These are phyloP conservation scores for Tyto alba DNA, from an alignment of 2,113 vertebrate genomes.

Conservation along the genomic window DNA sequence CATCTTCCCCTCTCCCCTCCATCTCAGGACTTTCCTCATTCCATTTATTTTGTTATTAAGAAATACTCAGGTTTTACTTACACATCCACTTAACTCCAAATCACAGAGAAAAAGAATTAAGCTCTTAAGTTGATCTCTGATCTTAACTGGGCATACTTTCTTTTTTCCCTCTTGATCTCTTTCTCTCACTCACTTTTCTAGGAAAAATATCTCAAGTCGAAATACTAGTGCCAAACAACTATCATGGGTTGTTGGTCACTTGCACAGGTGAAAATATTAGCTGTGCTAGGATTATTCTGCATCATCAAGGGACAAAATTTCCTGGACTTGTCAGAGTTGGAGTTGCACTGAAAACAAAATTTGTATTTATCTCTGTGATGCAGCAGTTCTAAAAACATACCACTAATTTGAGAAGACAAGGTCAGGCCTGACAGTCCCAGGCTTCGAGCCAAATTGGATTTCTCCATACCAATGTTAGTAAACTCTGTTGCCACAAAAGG, in stretches of 20 bases:
- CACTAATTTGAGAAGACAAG: background rate
- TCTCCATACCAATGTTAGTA: background rate
- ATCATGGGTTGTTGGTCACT: background rate
- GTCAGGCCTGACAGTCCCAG: background rate
- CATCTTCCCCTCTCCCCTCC: background rate
- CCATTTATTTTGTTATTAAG: background rate
- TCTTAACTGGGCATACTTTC: conserved; percentile 15
- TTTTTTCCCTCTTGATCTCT: background rate
- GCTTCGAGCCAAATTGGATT: background rate
- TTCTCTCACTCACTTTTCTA: background rate
- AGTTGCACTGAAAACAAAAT: background rate
- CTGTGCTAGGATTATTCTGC: background rate
- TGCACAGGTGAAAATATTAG: background rate
- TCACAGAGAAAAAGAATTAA: background rate
- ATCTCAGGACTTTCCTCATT: background rate
- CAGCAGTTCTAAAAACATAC: background rate
- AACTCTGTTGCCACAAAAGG: background rate
- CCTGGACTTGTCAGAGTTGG: conserved; percentile 21
- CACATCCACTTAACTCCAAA: background rate
- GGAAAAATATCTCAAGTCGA: background rate
- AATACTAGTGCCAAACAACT: background rate
- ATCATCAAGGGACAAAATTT: background rate
- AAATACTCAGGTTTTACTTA: background rate
- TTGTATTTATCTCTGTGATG: background rate
- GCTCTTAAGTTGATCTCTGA: background rate